A percentile compares a stretch with the other conserved stretches of the same genome.
Conservation (phyloP, 2,888 invertebrate genomes). For the Coenonympha arcania region DNA sequence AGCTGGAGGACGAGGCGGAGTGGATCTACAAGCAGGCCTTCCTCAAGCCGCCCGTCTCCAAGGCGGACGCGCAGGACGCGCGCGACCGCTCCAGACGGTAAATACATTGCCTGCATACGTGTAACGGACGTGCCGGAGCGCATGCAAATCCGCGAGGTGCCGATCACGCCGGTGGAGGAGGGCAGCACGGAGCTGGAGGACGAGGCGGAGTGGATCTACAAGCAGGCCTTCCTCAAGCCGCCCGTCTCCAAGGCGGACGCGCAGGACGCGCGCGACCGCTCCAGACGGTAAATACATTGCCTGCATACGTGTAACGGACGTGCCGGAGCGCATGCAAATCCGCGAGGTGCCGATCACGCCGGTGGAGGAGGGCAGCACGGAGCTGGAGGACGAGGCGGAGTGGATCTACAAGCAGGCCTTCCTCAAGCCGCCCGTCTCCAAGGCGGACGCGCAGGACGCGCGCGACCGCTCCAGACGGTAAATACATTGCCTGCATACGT, state of each 20-base stretch:
- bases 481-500: no score
- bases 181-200: slow-evolving; percentile 91
- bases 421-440: slow-evolving; percentile 85
- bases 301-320: slow-evolving; percentile 82
- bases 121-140: slow-evolving; percentile 93
- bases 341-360: slow-evolving; percentile 89
- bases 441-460: slow-evolving; percentile 77
- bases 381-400: slow-evolving; percentile 94
- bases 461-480: slow-evolving; percentile 60
- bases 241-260: slow-evolving; percentile 81
- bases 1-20: slow-evolving; percentile 94
- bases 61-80: slow-evolving; percentile 77
- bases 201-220: slow-evolving; percentile 98
- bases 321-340: slow-evolving; percentile 94
- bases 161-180: slow-evolving; percentile 86
- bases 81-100: slow-evolving; percentile 60
- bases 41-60: slow-evolving; percentile 85
- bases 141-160: slow-evolving; percentile 91
- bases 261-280: slow-evolving; percentile 74
- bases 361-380: slow-evolving; percentile 86
- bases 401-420: slow-evolving; percentile 99
- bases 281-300: slow-evolving; percentile 46
- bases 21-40: slow-evolving; percentile 99
- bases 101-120: slow-evolving; percentile 51
- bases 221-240: slow-evolving; percentile 90